Percentiles rank a stretch among this genome's conserved stretches.
Evolutionary conservation across 2,113 vertebrate genomes (phyloP).

Genomic region (Sinocyclocheilus grahami): DNA sequence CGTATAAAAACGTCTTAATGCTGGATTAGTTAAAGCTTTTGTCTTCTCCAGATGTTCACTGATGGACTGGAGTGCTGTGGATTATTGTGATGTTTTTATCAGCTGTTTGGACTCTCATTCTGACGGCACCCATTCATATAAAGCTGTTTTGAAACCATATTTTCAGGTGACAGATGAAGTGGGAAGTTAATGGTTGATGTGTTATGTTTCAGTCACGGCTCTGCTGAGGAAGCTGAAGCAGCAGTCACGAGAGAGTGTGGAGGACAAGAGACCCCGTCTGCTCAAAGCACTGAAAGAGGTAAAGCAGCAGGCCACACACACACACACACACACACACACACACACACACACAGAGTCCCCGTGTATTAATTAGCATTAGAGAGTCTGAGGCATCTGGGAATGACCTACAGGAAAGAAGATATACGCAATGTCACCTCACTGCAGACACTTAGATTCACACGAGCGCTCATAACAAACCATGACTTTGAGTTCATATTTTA

Average conservation of each 20-base stretch:
- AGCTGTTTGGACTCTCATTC: too few species aligned
- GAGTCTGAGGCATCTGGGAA: not conserved
- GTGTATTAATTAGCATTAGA: too few species aligned
- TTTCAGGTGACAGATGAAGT: not conserved
- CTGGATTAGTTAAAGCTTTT: too few species aligned
- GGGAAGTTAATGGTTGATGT: not conserved
- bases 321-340: not conserved
- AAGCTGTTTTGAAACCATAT: too few species aligned
- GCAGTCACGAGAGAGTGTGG: constrained; percentile 96
- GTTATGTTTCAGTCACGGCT: constrained; percentile 86
- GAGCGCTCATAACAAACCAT: too few species aligned
- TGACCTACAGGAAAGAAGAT: not conserved
- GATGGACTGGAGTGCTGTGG: too few species aligned
- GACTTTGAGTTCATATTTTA: too few species aligned
- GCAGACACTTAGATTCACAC: not conserved
- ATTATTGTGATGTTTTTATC: too few species aligned
- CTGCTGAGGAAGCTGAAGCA: constrained; percentile 97
- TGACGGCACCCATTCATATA: too few species aligned
- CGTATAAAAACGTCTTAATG: too few species aligned
- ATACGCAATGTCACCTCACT: not conserved
- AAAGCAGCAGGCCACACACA: not conserved
- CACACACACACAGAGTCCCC: not conserved
- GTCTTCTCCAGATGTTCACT: too few species aligned
- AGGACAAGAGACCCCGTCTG: constrained; percentile 96
- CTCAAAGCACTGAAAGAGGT: constrained; percentile 98